phyloP scores from a whole-genome alignment of 2,113 vertebrate genomes.

The Bujurquina vittata region DNA sequence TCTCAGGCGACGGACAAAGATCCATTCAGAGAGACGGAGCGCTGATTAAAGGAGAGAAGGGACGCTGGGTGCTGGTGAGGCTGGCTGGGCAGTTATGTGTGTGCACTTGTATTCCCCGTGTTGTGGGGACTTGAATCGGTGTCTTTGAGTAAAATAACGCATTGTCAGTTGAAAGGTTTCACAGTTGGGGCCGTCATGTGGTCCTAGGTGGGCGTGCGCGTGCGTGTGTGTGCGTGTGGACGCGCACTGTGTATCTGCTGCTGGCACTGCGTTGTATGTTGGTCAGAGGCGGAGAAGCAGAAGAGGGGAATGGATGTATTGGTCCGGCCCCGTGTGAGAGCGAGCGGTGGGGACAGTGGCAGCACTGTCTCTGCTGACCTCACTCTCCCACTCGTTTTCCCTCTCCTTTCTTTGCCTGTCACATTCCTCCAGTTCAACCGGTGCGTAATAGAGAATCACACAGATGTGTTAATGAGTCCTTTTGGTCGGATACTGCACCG shows the following conservation, averaged over 20 bases:
- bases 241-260: not conserved
- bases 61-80: slow-evolving; percentile 35
- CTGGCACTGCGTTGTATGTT: slow-evolving; percentile 23
- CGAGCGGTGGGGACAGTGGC: slow-evolving; percentile 25
- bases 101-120: not conserved
- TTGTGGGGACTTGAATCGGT: not conserved
- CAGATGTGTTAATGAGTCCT: not conserved
- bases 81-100: not conserved
- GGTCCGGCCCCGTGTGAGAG: not conserved
- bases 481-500: not conserved
- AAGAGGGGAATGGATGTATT: slow-evolving; percentile 30
- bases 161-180: not conserved
- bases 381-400: slow-evolving; percentile 22
- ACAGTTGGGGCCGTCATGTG: not conserved
- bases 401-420: slow-evolving; percentile 48
- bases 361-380: slow-evolving; percentile 38
- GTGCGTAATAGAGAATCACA: not conserved
- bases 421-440: slow-evolving; percentile 60
- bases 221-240: no score
- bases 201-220: not conserved
- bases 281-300: slow-evolving; percentile 36
- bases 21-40: slow-evolving; percentile 34
- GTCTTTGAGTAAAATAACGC: no score
- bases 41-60: slow-evolving; percentile 32
- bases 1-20: slow-evolving; percentile 34